phyloP scores from a whole-genome alignment of 2,797 vertebrate genomes.

The Lagorchestes hirsutus region DNA sequence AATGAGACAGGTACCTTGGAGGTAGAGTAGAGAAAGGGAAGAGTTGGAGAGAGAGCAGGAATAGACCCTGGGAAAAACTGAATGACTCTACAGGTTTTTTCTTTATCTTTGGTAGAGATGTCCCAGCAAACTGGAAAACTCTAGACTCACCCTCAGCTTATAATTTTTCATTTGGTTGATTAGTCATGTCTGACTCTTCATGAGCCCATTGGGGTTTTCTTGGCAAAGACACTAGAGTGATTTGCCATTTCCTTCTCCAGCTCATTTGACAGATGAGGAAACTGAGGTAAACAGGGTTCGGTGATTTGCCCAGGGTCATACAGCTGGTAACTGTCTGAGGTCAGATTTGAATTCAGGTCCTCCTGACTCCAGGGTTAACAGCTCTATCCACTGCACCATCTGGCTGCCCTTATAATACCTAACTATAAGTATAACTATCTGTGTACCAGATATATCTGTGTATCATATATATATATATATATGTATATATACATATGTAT shows the following conservation, averaged over 20 bases:
- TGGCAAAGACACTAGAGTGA: not conserved
- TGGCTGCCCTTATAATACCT: not conserved
- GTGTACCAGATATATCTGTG: too few relatives aligned
- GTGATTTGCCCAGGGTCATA: not conserved
- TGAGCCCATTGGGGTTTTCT: not conserved
- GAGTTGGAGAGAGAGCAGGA: not conserved
- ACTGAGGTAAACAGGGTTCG: not conserved
- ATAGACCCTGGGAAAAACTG: not conserved
- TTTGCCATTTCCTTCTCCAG: not conserved
- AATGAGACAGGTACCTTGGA: not conserved
- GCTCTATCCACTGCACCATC: not conserved
- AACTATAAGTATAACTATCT: too few relatives aligned
- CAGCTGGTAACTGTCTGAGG: not conserved
- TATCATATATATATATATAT: too few relatives aligned
- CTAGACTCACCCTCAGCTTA: not conserved
- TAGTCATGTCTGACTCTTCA: not conserved
- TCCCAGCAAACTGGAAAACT: not conserved
- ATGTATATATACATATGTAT: too few relatives aligned
- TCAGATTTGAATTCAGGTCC: not conserved
- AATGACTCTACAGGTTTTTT: not conserved
- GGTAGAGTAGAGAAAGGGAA: not conserved
- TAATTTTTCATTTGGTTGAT: not conserved
- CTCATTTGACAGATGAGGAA: not conserved
- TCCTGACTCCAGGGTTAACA: not conserved
- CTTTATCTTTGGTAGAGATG: not conserved